A percentile compares a stretch with the other conserved stretches of the same genome.
Conservation (phyloP, 2,888 invertebrate genomes). For the Cephus sareptanus region DNA sequence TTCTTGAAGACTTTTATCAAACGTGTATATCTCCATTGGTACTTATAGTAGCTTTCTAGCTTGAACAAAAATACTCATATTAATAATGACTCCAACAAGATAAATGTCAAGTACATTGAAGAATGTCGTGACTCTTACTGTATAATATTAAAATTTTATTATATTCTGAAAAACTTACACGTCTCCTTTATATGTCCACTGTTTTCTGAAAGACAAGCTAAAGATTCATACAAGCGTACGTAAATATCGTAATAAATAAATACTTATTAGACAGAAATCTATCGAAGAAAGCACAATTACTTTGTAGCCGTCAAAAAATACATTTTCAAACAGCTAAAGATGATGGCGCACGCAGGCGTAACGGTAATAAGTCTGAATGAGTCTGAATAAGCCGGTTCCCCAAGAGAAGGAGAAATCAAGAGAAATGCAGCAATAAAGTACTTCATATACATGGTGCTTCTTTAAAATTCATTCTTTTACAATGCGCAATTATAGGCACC, state of each 20-base stretch:
- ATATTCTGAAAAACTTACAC: background rate
- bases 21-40: conserved; percentile 71
- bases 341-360: background rate
- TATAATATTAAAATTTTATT: background rate
- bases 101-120: background rate
- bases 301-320: background rate
- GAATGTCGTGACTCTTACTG: background rate
- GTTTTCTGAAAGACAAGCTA: background rate
- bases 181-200: background rate
- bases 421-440: background rate
- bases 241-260: background rate
- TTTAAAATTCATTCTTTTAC: background rate
- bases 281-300: background rate
- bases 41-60: background rate
- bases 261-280: background rate
- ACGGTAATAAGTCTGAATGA: background rate
- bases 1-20: conserved; percentile 71
- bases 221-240: background rate
- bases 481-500: background rate
- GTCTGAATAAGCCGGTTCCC: background rate
- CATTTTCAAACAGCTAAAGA: background rate
- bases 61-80: background rate
- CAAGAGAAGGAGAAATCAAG: background rate
- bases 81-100: background rate
- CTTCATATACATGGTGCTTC: background rate